These are phyloP conservation scores for Pomacea maculata DNA, from an alignment of 1,140 invertebrate genomes.

Conservation along the genomic window DNA sequence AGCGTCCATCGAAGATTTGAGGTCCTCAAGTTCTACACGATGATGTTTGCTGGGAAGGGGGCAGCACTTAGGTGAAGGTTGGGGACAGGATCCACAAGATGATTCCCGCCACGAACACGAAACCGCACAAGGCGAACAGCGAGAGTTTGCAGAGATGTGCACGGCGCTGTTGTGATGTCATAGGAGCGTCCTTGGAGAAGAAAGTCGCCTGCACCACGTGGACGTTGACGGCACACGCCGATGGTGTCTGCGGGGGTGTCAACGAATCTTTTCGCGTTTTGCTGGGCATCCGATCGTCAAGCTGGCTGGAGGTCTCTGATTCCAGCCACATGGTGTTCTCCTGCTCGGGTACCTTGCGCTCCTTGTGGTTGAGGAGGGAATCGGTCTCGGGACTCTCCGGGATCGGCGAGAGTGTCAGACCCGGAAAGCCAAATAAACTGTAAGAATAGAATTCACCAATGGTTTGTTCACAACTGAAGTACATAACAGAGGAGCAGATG, in stretches of 20 bases:
- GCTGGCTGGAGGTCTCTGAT: neutral
- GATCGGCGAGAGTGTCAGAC: constrained; percentile 21
- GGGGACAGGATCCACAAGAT: constrained; percentile 18
- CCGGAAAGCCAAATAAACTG: constrained; percentile 14
- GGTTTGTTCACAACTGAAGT: neutral
- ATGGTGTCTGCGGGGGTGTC: too few relatives aligned
- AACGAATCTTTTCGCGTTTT: neutral
- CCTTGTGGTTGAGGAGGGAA: constrained; percentile 1
- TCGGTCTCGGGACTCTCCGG: constrained; percentile 17
- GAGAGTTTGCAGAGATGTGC: constrained; percentile 17
- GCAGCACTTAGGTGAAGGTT: constrained; percentile 1
- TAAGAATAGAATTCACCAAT: neutral
- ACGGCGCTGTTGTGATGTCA: constrained; percentile 4
- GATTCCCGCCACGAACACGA: constrained; percentile 19
- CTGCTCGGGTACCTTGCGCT: neutral
- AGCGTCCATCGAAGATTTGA: neutral
- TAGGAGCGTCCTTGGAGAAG: constrained; percentile 6
- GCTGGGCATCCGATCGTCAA: neutral
- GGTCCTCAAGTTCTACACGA: neutral
- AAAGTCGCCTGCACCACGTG: constrained; percentile 18
- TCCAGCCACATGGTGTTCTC: constrained; percentile 3
- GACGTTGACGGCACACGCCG: constrained; percentile 13
- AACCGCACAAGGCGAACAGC: constrained; percentile 16
- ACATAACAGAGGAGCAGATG: neutral
- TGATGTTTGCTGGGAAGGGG: neutral